phyloP scores from a whole-genome alignment of 2,797 vertebrate genomes.

The Clarias laeviceps region DNA sequence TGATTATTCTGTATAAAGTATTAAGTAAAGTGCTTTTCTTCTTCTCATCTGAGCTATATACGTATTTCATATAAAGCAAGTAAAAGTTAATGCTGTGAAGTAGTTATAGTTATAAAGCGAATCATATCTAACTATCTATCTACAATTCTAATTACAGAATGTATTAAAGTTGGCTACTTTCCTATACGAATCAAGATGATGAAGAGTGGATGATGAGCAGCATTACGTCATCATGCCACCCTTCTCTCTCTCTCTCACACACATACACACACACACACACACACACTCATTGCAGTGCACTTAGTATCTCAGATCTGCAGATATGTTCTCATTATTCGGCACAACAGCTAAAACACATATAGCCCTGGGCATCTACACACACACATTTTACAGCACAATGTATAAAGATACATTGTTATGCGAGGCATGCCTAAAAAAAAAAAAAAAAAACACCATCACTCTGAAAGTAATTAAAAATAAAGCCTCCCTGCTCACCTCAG shows the following conservation, averaged over 20 bases:
- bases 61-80: too few relatives aligned
- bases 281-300: neutral
- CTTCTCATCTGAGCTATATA: neutral
- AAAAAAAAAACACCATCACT: neutral
- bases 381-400: neutral
- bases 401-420: neutral
- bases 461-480: neutral
- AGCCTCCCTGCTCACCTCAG: neutral
- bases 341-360: neutral
- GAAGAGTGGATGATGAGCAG: neutral
- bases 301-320: neutral
- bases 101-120: neutral
- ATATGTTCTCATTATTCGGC: neutral
- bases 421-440: neutral
- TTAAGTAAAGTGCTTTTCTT: neutral
- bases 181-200: neutral
- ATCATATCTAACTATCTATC: neutral
- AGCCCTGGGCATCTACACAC: neutral
- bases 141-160: neutral
- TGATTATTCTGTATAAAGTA: neutral
- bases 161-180: neutral
- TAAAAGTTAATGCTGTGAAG: too few relatives aligned
- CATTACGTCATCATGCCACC: constrained; percentile 18
- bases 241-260: neutral
- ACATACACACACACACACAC: constrained; percentile 7